A percentile compares a stretch with the other conserved stretches of the same genome.
phyloP scores from a whole-genome alignment of 2,888 invertebrate species.

The Spodoptera exigua region DNA sequence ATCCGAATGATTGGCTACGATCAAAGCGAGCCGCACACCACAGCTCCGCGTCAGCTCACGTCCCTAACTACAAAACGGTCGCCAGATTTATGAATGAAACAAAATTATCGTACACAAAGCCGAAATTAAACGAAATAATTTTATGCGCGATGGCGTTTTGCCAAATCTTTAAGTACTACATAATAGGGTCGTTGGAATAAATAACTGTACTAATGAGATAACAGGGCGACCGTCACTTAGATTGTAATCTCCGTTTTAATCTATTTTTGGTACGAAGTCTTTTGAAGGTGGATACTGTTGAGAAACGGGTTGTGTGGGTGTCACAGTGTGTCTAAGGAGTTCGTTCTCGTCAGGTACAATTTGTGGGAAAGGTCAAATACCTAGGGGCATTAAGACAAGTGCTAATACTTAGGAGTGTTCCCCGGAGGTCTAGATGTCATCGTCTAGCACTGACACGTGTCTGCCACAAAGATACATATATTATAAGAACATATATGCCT shows the following conservation, averaged over 20 bases:
- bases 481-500: no score
- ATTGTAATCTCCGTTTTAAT: conserved; percentile 25
- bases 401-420: conserved; percentile 16
- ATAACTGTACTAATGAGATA: conserved; percentile 49
- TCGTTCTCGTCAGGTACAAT: background rate
- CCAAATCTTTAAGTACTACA: conserved; percentile 53
- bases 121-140: conserved; percentile 54
- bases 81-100: conserved; percentile 48
- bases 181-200: conserved; percentile 51
- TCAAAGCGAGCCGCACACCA: conserved; percentile 60
- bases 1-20: conserved; percentile 61
- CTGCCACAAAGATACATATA: background rate
- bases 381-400: conserved; percentile 5
- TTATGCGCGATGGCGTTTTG: conserved; percentile 48
- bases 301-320: conserved; percentile 22
- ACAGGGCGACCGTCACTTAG: conserved; percentile 21
- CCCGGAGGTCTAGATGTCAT: conserved; percentile 4
- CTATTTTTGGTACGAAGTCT: conserved; percentile 27
- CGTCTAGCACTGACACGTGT: conserved; percentile 9
- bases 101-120: conserved; percentile 40
- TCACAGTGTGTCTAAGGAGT: conserved; percentile 19
- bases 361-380: conserved; percentile 35
- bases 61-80: conserved; percentile 10
- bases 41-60: conserved; percentile 22
- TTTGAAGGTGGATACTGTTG: conserved; percentile 24